Conservation (phyloP, 2,113 vertebrate species). For the Bubo blakistoni region DNA sequence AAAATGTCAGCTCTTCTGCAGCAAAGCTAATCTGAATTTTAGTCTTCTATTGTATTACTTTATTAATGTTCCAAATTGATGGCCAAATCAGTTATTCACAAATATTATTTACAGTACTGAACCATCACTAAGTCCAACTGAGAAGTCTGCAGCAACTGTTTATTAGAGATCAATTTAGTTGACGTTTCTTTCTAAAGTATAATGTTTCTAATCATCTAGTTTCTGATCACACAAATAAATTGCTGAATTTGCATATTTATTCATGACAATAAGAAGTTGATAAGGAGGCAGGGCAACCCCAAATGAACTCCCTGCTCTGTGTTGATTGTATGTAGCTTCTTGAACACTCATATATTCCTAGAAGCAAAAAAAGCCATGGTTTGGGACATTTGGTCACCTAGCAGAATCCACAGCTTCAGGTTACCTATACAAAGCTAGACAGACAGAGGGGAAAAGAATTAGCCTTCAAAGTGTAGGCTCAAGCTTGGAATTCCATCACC, state of each 20-base stretch:
- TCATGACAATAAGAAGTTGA: neutral
- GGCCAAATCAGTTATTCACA: neutral
- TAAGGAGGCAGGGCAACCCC: neutral
- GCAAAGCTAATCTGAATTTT: neutral
- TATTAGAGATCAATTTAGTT: neutral
- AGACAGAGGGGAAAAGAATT: neutral
- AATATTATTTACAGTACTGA: neutral
- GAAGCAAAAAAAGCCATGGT: neutral
- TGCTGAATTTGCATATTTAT: neutral
- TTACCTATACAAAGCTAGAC: neutral
- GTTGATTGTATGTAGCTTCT: neutral
- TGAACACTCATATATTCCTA: neutral
- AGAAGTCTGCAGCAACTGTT: neutral
- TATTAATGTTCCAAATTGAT: neutral
- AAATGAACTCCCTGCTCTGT: neutral
- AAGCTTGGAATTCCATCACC: neutral
- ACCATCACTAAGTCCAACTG: neutral
- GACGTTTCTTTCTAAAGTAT: neutral
- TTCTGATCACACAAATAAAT: neutral
- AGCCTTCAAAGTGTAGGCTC: neutral
- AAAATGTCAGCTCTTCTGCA: neutral
- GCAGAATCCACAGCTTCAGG: neutral
- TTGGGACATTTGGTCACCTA: neutral
- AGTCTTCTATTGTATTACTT: neutral
- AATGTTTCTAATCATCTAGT: neutral